Base-by-base conservation (phyloP, 2,888 invertebrate species). In the Brachypalpus laphriformis region DNA sequence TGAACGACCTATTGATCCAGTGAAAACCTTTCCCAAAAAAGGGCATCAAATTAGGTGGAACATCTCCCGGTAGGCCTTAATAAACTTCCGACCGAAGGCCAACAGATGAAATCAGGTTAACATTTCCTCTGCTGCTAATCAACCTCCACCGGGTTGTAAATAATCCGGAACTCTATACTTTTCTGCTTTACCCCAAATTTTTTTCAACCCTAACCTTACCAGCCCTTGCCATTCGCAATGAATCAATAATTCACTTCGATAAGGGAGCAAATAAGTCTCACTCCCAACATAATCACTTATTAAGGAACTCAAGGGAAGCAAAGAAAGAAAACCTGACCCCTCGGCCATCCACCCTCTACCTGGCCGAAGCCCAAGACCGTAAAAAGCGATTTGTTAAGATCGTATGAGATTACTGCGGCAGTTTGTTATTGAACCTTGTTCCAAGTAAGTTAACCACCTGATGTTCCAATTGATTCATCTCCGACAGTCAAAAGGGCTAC, bases 241-340 rank as follows among this genome's bases (percentile, higher is more conserved):
- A 86, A 78, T 80, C 86, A 82, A 86, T 86, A 82, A 82, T 75
- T 82, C 78, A 82, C 70, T 82, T 80, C 61, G 68, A 71, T 68
- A 76, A 80, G 57, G 78, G 56, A 87, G 45, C 74, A 80, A 82
- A 86, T 74, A 76, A 78, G 65, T 80, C 80, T 42, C 49, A 40
- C 57, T 18, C 28, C 20, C 61, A 28, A 74, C 56, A 82, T 86
- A 86, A 86, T 86, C 82, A 74, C 86, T 86, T 86, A 86, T 82
- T 86, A 86, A 86, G 86, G 49, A 68, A 71, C 65, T 59, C 16
- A 71, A 63, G 68, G n/a, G 22, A 75, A 51, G 20, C 34, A 59
- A 54, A 16, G 22, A 71, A 71, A 51, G 31, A 61, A 16, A 49
- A 18, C 18, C 59, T 3, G 56, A 70, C 34, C 56, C 56, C 37